Base-by-base conservation (phyloP, 2,888 invertebrate genomes). In the Leucania comma region DNA sequence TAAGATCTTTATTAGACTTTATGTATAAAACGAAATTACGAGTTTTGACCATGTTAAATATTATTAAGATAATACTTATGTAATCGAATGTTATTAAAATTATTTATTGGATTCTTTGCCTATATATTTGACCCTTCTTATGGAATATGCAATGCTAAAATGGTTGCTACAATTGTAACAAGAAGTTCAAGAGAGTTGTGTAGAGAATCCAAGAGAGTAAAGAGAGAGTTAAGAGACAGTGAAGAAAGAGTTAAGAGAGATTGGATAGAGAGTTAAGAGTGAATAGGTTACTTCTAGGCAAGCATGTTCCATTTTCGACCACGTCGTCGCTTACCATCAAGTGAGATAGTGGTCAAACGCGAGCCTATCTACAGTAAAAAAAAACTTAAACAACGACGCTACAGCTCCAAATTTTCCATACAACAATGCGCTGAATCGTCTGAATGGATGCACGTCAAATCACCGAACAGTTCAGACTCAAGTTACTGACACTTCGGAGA, bases 51-150 rank as follows among this genome's bases (percentile, higher is more conserved):
- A 68, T 77, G 79, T 80, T 80, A 81, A 65, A 26, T 66, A 81
- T 35, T 74, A 77, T 72, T 78, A n/a, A n/a, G n/a, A 84, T 57
- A 69, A 73, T 81, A 63, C 62, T 17, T 71, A 48, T 38, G 29
- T 78, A 82, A 71, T 71, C 72, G 20, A 84, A 65, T 68, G 83
- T 84, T 82, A 83, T 65, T 80, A 80, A 82, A 82, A 68, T 66
- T 73, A 65, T 73, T 71, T 73, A 71, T 67, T 68, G 54, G 64
- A 71, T 14, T 53, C 3, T 9, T 38, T 53, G 61, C 57, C 63
- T 50, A 54, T 57, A 58, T 57, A 24, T 29, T 48, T 14, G 17
- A 17, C 17, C 17, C 17, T 42, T 17, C 5, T 5, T 42, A 5
- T 5, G 38, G 5, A 42, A 14, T 42, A 42, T 42, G 14, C 14